phyloP scores from a whole-genome alignment of 2,888 invertebrate genomes.

The Trissoscelio sp. region DNA sequence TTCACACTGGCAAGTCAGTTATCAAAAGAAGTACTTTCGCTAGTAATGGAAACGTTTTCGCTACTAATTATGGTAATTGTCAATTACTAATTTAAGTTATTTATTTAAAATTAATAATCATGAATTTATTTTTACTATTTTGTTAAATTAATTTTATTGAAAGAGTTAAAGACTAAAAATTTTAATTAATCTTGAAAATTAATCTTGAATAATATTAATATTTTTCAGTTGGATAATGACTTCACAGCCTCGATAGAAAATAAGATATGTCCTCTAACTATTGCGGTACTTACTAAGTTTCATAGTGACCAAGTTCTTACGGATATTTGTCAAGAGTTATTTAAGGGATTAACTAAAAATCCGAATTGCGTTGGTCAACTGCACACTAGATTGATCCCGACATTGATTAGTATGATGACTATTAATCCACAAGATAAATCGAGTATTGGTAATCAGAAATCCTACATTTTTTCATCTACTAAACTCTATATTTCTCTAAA shows the following conservation, averaged over 20 bases:
- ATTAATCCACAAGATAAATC: slow-evolving; percentile 76
- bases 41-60: slow-evolving; percentile 80
- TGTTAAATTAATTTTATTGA: background rate
- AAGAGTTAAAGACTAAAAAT: background rate
- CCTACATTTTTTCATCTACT: no score
- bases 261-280: slow-evolving; percentile 87
- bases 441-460: slow-evolving; percentile 75
- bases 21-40: slow-evolving; percentile 77
- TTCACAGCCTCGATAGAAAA: slow-evolving; percentile 87
- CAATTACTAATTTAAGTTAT: slow-evolving; percentile 29
- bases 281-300: slow-evolving; percentile 88
- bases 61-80: slow-evolving; percentile 77
- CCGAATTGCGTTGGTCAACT: slow-evolving; percentile 85
- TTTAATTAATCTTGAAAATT: background rate
- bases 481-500: no score
- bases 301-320: slow-evolving; percentile 87
- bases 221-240: slow-evolving; percentile 85
- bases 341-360: slow-evolving; percentile 87
- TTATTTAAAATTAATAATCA: slow-evolving; percentile 67
- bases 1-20: slow-evolving; percentile 78
- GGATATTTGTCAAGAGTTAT: slow-evolving; percentile 86
- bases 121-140: no score
- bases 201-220: background rate
- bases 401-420: slow-evolving; percentile 86
- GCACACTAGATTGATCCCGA: slow-evolving; percentile 88